phyloP scores from a whole-genome alignment of 2,888 invertebrate species.

The Ophioninae sp. region DNA sequence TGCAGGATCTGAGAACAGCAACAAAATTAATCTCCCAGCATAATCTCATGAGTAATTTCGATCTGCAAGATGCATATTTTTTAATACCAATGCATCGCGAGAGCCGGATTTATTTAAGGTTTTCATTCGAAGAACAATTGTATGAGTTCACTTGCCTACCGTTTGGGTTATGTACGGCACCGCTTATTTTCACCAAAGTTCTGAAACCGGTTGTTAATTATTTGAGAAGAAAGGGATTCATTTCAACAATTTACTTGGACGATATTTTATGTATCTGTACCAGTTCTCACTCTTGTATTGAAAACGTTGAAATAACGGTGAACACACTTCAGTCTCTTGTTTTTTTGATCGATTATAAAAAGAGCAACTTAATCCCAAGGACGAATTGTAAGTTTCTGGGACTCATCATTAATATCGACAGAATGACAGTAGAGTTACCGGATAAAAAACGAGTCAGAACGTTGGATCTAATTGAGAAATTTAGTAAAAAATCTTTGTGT shows the following conservation, averaged over 20 bases:
- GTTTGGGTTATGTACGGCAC: constrained; percentile 43
- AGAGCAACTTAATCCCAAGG: constrained; percentile 32
- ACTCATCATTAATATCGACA: constrained; percentile 43
- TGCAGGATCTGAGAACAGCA: constrained; percentile 62
- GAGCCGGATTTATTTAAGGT: constrained; percentile 55
- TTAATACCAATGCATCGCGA: constrained; percentile 37
- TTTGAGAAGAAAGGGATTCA: constrained; percentile 30
- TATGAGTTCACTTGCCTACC: constrained; percentile 47
- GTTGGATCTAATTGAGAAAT: constrained; percentile 18
- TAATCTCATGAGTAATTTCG: constrained; percentile 45
- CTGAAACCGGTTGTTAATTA: constrained; percentile 31
- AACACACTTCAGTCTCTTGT: constrained; percentile 29
- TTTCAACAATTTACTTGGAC: constrained; percentile 44
- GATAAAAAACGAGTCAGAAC: constrained; percentile 32
- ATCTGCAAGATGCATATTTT: constrained; percentile 59
- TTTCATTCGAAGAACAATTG: constrained; percentile 30
- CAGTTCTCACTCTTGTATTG: constrained; percentile 10
- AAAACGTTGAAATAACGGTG: background rate
- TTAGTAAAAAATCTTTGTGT: constrained; percentile 7
- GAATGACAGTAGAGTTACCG: constrained; percentile 49
- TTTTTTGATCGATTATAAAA: constrained; percentile 52
- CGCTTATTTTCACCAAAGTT: constrained; percentile 51
- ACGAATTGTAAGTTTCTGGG: constrained; percentile 29
- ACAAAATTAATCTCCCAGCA: constrained; percentile 42
- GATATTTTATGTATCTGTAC: constrained; percentile 40